phyloP scores from a whole-genome alignment of 2,888 invertebrate species.

The Teleogryllus oceanicus region DNA sequence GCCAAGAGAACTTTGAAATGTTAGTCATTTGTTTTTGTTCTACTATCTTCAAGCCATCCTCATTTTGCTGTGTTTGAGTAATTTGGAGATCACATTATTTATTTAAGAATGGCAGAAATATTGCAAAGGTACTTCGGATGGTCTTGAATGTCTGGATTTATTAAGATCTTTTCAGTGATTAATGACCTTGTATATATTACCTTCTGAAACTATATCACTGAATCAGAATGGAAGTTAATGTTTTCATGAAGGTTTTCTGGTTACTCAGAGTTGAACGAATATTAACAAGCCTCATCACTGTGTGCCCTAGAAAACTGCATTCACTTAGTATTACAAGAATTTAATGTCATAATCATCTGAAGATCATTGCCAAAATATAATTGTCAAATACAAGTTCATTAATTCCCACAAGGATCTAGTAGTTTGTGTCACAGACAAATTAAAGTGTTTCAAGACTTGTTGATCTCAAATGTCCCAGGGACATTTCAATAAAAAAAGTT shows the following conservation, averaged over 20 bases:
- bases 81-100: constrained; percentile 6
- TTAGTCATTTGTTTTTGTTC: background rate
- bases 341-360: too few relatives aligned
- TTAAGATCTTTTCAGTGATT: constrained; percentile 1
- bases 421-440: constrained; percentile 3
- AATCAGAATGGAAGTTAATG: too few relatives aligned
- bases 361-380: too few relatives aligned
- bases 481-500: constrained; percentile 30
- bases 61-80: background rate
- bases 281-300: background rate
- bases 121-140: background rate
- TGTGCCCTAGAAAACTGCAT: background rate
- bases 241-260: too few relatives aligned
- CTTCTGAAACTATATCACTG: background rate
- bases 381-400: constrained; percentile 3
- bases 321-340: too few relatives aligned
- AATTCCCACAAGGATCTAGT: background rate
- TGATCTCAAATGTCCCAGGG: constrained; percentile 37
- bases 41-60: background rate
- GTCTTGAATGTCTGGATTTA: background rate
- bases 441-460: constrained; percentile 34
- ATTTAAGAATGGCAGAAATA: background rate
- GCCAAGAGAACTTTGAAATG: background rate
- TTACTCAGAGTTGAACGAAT: too few relatives aligned
- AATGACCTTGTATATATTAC: background rate